These are phyloP conservation scores for Neria commutata DNA, from an alignment of 2,888 invertebrate genomes.

Conservation along the genomic window DNA sequence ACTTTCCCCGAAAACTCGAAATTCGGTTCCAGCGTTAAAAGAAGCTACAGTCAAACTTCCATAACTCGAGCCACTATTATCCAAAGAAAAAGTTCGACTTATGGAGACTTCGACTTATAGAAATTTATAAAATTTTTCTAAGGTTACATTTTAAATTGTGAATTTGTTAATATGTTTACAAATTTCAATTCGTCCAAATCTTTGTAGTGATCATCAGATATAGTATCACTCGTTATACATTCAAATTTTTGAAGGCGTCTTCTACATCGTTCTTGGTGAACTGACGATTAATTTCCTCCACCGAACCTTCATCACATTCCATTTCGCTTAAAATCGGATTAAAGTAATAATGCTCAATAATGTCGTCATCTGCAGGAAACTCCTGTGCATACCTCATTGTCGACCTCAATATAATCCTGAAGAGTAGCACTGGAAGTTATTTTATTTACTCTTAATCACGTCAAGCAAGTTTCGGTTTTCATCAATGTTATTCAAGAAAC, in stretches of 20 bases:
- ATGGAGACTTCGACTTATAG: neutral
- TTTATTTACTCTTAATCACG: slow-evolving; percentile 3
- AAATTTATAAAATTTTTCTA: neutral
- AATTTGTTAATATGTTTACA: neutral
- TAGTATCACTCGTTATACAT: neutral
- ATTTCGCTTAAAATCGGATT: neutral
- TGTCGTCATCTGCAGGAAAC: slow-evolving; percentile 16
- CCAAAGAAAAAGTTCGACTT: neutral
- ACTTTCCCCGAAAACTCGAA: too few relatives aligned
- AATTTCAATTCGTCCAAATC: neutral
- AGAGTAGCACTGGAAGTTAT: slow-evolving; percentile 14
- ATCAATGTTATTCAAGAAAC: neutral
- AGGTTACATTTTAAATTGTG: neutral
- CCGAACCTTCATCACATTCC: neutral
- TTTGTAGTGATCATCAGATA: too few relatives aligned
- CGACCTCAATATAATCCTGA: slow-evolving; percentile 17
- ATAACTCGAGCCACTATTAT: too few relatives aligned
- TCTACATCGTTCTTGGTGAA: neutral
- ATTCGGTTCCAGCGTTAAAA: too few relatives aligned
- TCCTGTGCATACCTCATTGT: slow-evolving; percentile 10
- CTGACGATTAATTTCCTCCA: too few relatives aligned
- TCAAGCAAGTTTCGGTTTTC: neutral
- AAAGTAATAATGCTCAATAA: slow-evolving; percentile 8
- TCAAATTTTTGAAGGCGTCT: neutral
- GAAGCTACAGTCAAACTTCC: neutral